Evolutionary conservation across 1,140 invertebrate genomes (phyloP).

Genomic region (Brachionus plicatilis): DNA sequence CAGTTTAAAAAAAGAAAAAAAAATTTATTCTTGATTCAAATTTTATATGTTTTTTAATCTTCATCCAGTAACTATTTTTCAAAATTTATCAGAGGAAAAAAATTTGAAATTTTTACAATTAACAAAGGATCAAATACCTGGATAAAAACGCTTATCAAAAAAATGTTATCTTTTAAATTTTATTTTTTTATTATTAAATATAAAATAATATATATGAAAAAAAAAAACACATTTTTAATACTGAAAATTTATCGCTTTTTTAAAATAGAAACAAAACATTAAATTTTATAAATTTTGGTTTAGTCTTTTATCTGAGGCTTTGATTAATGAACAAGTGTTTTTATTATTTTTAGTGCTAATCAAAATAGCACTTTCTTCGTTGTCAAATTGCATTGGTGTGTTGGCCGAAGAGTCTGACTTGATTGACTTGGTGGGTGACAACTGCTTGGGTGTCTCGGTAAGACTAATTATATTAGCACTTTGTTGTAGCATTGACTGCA

Average conservation of each 20-base stretch:
- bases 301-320: background rate
- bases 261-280: background rate
- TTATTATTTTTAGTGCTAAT: background rate
- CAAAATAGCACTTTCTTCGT: background rate
- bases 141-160: too few relatives aligned
- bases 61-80: too few relatives aligned
- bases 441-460: background rate
- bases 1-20: too few relatives aligned
- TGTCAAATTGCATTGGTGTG: background rate
- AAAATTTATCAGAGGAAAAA: too few relatives aligned
- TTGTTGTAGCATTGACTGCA: constrained; percentile 25
- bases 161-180: too few relatives aligned
- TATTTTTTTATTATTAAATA: background rate
- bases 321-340: background rate
- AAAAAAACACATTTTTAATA: background rate
- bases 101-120: too few relatives aligned
- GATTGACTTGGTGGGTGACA: background rate
- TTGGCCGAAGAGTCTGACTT: background rate
- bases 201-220: background rate
- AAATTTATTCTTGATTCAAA: too few relatives aligned
- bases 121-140: background rate
- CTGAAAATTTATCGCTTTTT: background rate
- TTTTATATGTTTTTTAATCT: too few relatives aligned
- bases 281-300: background rate
- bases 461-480: constrained; percentile 30